Base-by-base conservation (phyloP, 2,888 invertebrate genomes). In the Campoplex capitator region DNA sequence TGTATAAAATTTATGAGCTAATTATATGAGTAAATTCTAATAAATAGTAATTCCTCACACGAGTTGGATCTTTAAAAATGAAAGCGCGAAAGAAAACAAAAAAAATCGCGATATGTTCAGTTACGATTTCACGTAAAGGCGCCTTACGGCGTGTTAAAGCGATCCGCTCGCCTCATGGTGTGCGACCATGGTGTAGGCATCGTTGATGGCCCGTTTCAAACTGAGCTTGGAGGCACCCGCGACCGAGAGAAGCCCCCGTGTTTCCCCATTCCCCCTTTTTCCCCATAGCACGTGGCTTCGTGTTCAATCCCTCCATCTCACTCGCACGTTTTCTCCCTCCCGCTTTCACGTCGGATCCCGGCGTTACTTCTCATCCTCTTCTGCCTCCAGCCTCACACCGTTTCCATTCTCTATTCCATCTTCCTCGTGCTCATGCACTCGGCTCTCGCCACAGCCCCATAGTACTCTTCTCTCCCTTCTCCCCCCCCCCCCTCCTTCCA, bases 151-250 rank as follows among this genome's bases (percentile, higher is more conserved):
- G 65, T 77, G 73, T 67, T 74, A 71, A 78, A 74, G 54, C 45
- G 82, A 80, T 75, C 87, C 89, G 89, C 90, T 89, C 88, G 83
- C 78, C 83, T 90, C 92, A 92, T 91, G 91, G 90, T 90, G 89
- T 91, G 89, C 35, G 81, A 88, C 92, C 93, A 93, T 93, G 93
- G 92, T 92, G 91, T 92, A 92, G 92, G 92, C 92, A 93, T 92
- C 93, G 92, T 88, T 91, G 93, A 93, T 93, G 93, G 93, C 92
- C 93, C 93, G 93, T 91, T 93, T 92, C 90, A 91, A 93, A 93
- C 93, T 93, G 93, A 93, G 91, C 84, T 83, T 75, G 78, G 80
- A 88, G 88, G 91, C 89, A 78, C 84, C 83, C 84, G 84, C 88
- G 79, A 88, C 83, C 84, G 80, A 88, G 87, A 83, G 85, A 83